Percentiles rank a stretch among this genome's conserved stretches.
These are phyloP conservation scores for Drosophila siamana DNA, from an alignment of 2,888 invertebrate species.

Conservation along the genomic window DNA sequence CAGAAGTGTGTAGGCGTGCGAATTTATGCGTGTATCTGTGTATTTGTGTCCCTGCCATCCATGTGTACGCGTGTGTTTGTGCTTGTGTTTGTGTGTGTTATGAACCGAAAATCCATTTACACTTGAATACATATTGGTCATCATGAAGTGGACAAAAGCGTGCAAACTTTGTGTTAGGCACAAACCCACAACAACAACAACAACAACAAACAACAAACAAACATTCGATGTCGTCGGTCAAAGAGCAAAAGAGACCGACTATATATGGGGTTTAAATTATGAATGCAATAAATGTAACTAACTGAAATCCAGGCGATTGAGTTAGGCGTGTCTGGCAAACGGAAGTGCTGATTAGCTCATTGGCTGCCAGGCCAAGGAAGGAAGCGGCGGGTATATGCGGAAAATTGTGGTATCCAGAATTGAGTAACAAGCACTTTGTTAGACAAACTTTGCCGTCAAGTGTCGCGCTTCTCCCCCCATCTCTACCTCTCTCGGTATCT, in stretches of 20 bases:
- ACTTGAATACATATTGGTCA: slow-evolving; percentile 59
- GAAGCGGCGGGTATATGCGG: neutral
- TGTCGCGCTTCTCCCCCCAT: slow-evolving; percentile 29
- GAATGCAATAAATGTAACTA: slow-evolving; percentile 65
- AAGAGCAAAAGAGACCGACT: neutral
- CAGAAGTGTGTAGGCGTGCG: slow-evolving; percentile 8
- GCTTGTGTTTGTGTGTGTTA: slow-evolving; percentile 45
- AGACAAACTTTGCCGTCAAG: slow-evolving; percentile 66
- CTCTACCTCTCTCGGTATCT: no score
- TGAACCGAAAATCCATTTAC: slow-evolving; percentile 75
- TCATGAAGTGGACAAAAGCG: slow-evolving; percentile 57
- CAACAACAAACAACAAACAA: no score
- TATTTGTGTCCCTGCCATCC: slow-evolving; percentile 25
- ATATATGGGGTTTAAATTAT: slow-evolving; percentile 58
- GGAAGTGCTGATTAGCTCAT: slow-evolving; percentile 55
- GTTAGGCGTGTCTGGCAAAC: slow-evolving; percentile 29
- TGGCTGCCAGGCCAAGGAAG: neutral
- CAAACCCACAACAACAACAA: no score
- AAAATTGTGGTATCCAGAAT: slow-evolving; percentile 30
- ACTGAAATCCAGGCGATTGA: slow-evolving; percentile 47
- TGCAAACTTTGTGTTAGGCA: slow-evolving; percentile 46
- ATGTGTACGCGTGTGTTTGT: slow-evolving; percentile 4
- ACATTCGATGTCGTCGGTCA: slow-evolving; percentile 26
- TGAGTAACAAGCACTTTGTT: slow-evolving; percentile 67
- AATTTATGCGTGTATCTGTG: slow-evolving; percentile 41